A percentile compares a stretch with the other conserved stretches of the same genome.
phyloP scores from a whole-genome alignment of 2,888 invertebrate genomes.

The Capitulum mitella region DNA sequence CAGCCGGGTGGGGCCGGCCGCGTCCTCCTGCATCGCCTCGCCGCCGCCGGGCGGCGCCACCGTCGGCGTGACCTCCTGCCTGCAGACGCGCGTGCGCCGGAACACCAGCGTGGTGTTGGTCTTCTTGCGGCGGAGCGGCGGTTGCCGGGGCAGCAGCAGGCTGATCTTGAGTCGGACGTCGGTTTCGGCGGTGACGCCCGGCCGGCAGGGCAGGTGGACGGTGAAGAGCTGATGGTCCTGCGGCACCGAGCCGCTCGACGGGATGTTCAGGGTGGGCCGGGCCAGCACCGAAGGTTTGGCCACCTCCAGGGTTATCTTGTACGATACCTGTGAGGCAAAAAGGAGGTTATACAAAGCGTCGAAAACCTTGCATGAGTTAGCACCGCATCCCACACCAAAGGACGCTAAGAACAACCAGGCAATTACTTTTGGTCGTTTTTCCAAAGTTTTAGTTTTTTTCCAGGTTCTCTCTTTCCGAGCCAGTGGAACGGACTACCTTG shows the following conservation, averaged over 20 bases:
- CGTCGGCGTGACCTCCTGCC: neutral
- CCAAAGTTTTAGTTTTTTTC: no score
- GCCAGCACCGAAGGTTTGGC: neutral
- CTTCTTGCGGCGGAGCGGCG: neutral
- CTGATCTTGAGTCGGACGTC: neutral
- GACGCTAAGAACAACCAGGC: no score
- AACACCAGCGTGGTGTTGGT: constrained; percentile 1
- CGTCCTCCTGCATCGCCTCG: constrained; percentile 32
- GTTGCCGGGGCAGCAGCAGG: constrained; percentile 5
- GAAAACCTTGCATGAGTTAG: no score
- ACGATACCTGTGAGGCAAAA: neutral
- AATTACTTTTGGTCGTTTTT: no score
- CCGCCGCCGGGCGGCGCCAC: neutral
- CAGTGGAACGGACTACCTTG: no score
- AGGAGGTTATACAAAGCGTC: no score
- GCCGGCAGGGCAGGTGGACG: constrained; percentile 11
- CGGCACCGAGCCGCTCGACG: neutral
- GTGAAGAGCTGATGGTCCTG: neutral
- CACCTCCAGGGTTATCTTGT: neutral
- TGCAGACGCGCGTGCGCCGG: constrained; percentile 20
- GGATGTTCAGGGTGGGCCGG: neutral
- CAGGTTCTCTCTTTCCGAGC: no score
- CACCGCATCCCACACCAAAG: no score
- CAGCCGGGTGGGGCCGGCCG: constrained; percentile 30
- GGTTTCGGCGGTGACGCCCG: neutral